Conservation (phyloP, 2,888 invertebrate species). For the Stenodera caucasica region DNA sequence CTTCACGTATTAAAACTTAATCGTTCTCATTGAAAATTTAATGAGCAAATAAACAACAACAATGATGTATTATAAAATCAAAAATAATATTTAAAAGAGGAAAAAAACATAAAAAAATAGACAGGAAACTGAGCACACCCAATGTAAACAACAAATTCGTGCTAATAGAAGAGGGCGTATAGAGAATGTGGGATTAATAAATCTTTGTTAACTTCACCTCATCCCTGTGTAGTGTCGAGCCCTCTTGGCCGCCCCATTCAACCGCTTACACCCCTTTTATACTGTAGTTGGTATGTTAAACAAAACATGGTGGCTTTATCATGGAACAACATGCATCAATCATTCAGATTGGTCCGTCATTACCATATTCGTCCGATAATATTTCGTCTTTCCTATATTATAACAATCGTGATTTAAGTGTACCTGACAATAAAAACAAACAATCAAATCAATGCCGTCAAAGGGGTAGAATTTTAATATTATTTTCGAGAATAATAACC, state of each 20-base stretch:
- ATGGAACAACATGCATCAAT: slow-evolving; percentile 55
- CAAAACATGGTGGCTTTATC: slow-evolving; percentile 52
- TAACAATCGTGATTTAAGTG: slow-evolving; percentile 17
- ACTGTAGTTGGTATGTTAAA: slow-evolving; percentile 35
- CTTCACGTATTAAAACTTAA: slow-evolving; percentile 22
- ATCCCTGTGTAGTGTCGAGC: slow-evolving; percentile 14
- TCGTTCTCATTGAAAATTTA: slow-evolving; percentile 27
- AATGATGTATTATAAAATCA: neutral
- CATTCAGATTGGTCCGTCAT: slow-evolving; percentile 55
- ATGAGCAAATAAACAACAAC: slow-evolving; percentile 25
- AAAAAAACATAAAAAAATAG: neutral
- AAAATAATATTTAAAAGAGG: neutral
- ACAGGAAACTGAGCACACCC: slow-evolving; percentile 20
- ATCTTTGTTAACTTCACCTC: slow-evolving; percentile 49
- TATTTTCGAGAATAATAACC: too few species aligned
- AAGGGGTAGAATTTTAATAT: too few species aligned
- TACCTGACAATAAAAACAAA: too few species aligned
- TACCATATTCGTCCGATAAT: slow-evolving; percentile 46
- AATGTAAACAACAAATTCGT: slow-evolving; percentile 28
- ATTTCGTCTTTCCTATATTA: slow-evolving; percentile 28
- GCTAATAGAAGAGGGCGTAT: slow-evolving; percentile 27
- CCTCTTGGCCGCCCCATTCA: neutral
- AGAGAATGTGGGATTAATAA: slow-evolving; percentile 46
- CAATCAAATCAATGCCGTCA: too few species aligned
- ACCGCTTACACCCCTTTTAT: slow-evolving; percentile 8